Evolutionary conservation across 2,113 vertebrate species (phyloP).

Genomic region (Synodontis membranacea): DNA sequence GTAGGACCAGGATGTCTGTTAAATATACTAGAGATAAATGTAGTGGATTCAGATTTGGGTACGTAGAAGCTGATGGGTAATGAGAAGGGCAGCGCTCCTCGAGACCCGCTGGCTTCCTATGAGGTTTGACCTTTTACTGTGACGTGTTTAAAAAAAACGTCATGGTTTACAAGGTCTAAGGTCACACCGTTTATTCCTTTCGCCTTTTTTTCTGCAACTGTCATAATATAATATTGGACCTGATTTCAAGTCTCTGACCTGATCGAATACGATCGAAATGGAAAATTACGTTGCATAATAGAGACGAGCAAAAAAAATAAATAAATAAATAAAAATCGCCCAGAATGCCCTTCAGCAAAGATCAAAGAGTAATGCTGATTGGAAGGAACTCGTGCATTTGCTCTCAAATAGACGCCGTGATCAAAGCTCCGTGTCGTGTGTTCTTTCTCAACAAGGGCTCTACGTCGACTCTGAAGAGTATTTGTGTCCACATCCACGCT

Average conservation of each 20-base stretch:
- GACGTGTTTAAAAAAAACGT: neutral
- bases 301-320: conserved; percentile 29
- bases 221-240: neutral
- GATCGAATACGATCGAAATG: conserved; percentile 33
- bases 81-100: neutral
- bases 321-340: no score
- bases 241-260: conserved; percentile 24
- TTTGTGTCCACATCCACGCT: conserved; percentile 15
- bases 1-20: neutral
- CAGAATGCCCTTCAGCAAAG: conserved; percentile 48
- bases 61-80: neutral
- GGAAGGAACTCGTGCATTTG: conserved; percentile 24
- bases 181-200: neutral
- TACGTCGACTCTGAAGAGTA: conserved; percentile 29
- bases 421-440: conserved; percentile 44
- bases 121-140: conserved; percentile 7
- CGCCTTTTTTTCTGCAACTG: neutral
- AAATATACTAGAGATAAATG: neutral
- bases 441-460: conserved; percentile 43
- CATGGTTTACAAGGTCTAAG: neutral
- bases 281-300: conserved; percentile 35
- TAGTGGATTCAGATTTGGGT: neutral
- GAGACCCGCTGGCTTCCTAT: neutral
- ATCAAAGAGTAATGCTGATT: conserved; percentile 53
- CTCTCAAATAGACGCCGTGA: conserved; percentile 41